phyloP scores from a whole-genome alignment of 1,140 invertebrate genomes.

The Zophobas atratus region DNA sequence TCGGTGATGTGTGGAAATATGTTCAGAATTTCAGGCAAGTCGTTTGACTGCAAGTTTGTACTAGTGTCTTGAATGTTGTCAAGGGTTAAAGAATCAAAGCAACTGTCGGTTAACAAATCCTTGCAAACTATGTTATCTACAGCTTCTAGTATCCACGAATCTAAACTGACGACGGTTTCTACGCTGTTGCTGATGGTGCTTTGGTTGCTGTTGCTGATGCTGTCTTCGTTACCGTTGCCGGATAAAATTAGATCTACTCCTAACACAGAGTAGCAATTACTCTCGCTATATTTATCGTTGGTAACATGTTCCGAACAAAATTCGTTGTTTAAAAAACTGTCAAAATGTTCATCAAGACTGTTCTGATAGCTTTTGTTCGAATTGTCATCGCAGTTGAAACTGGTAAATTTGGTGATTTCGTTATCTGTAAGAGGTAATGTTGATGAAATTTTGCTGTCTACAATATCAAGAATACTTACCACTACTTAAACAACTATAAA shows the following conservation, averaged over 20 bases:
- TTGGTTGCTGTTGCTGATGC: conserved; percentile 22
- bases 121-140: conserved; percentile 42
- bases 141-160: conserved; percentile 39
- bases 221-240: conserved; percentile 46
- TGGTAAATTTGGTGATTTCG: no score
- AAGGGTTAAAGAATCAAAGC: conserved; percentile 31
- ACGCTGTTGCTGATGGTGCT: conserved; percentile 32
- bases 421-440: no score
- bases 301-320: no score
- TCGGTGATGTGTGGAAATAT: conserved; percentile 66
- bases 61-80: conserved; percentile 29
- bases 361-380: no score
- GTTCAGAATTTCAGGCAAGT: conserved; percentile 55
- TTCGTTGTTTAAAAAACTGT: no score
- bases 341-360: no score
- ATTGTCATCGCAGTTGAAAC: no score
- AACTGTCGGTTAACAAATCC: conserved; percentile 10
- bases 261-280: conserved; percentile 56
- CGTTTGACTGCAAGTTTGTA: conserved; percentile 22
- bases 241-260: conserved; percentile 60
- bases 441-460: no score
- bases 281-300: no score
- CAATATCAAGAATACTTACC: no score
- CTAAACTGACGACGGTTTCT: conserved; percentile 35
- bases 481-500: no score